phyloP scores from a whole-genome alignment of 2,888 invertebrate species.

The Exephanes ischioxanthus region DNA sequence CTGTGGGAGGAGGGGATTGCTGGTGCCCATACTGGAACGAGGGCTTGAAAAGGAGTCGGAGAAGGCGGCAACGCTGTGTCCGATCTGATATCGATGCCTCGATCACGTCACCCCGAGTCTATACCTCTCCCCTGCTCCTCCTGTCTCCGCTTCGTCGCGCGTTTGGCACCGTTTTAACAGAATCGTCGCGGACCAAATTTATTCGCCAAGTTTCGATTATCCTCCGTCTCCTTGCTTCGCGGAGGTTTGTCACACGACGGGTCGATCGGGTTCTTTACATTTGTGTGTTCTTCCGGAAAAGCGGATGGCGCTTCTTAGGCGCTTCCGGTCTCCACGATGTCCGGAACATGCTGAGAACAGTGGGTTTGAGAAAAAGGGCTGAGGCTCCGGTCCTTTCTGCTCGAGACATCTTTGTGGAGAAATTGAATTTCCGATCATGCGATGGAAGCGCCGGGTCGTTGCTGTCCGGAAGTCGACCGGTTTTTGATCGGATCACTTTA shows the following conservation, averaged over 20 bases:
- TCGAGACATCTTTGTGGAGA: not conserved
- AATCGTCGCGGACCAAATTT: conserved; percentile 25
- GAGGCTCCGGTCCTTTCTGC: not conserved
- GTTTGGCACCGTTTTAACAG: conserved; percentile 69
- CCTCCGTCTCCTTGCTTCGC: conserved; percentile 43
- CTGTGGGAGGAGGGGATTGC: conserved; percentile 9
- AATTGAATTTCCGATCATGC: not conserved
- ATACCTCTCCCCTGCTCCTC: conserved; percentile 20
- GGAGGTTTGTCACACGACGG: conserved; percentile 51
- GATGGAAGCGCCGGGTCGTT: not conserved
- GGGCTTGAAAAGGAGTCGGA: conserved; percentile 32
- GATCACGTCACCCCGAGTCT: conserved; percentile 71
- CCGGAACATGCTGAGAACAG: not conserved
- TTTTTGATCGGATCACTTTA: not conserved
- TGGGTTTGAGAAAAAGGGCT: not conserved
- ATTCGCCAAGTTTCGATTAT: conserved; percentile 66
- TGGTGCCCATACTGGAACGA: conserved; percentile 5
- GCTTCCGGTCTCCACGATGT: not conserved
- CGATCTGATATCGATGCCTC: conserved; percentile 76
- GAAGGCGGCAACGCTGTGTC: conserved; percentile 68
- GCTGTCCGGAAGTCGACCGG: conserved; percentile 4
- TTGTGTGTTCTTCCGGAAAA: conserved; percentile 1
- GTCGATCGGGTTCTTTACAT: conserved; percentile 31
- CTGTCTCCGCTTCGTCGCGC: conserved; percentile 17
- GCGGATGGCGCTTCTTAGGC: not conserved